Percentiles rank a stretch among this genome's conserved stretches.
Evolutionary conservation across 2,888 invertebrate species (phyloP).

Genomic region (Erebia epiphron): DNA sequence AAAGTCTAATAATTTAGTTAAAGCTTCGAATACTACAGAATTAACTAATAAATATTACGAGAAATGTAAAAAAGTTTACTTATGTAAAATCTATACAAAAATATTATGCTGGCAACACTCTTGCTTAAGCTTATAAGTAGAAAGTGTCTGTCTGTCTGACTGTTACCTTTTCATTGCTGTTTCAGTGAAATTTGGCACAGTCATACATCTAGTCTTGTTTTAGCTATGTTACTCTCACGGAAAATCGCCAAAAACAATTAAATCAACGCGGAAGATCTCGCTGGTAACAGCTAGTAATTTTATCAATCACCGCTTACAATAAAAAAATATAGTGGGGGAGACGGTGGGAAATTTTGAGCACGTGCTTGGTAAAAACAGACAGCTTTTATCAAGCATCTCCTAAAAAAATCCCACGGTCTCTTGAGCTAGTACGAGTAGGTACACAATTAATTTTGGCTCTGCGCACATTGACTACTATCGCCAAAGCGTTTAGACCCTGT

Average conservation of each 20-base stretch:
- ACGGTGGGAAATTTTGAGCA: not conserved
- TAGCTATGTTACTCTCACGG: not conserved
- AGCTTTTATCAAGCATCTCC: not conserved
- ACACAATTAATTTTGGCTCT: not conserved
- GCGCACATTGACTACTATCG: too few relatives aligned
- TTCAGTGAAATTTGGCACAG: not conserved
- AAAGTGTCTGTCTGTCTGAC: not conserved
- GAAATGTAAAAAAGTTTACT: not conserved
- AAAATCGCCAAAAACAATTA: not conserved
- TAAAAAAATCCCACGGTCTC: not conserved
- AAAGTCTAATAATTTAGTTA: not conserved
- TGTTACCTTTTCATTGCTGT: not conserved
- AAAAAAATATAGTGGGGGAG: not conserved
- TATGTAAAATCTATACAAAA: not conserved
- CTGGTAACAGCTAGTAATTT: constrained; percentile 30
- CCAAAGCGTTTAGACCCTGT: too few relatives aligned
- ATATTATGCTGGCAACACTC: constrained; percentile 1
- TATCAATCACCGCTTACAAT: constrained; percentile 40
- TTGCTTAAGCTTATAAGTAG: not conserved
- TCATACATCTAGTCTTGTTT: too few relatives aligned
- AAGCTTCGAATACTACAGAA: not conserved
- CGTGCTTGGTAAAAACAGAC: not conserved
- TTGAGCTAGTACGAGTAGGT: constrained; percentile 1
- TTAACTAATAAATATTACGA: not conserved
- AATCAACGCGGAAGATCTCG: not conserved